Conservation (phyloP, 2,888 invertebrate genomes). For the Thera britannica region DNA sequence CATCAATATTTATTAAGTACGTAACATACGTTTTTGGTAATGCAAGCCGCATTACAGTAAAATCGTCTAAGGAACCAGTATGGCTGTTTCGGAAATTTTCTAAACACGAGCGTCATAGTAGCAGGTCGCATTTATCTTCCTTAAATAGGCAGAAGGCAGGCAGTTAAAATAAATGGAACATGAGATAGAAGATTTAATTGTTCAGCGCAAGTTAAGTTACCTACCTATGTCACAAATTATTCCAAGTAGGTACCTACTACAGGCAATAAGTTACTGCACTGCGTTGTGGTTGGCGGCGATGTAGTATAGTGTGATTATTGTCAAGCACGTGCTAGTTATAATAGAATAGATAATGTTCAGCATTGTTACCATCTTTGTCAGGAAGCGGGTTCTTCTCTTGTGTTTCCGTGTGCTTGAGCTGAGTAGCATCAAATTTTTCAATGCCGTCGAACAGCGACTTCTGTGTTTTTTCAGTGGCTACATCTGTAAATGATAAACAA, state of each 20-base stretch:
- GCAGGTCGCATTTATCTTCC: not conserved
- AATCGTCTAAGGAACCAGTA: too few species aligned
- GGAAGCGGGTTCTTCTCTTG: conserved; percentile 97
- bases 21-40: too few species aligned
- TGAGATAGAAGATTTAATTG: too few species aligned
- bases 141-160: not conserved
- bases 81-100: not conserved
- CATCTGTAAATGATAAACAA: conserved; percentile 85
- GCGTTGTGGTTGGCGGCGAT: not conserved
- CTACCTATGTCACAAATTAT: not conserved
- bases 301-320: conserved; percentile 2
- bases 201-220: not conserved
- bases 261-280: conserved; percentile 3
- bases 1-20: too few species aligned
- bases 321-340: conserved; percentile 22
- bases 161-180: not conserved
- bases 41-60: too few species aligned
- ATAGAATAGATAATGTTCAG: not conserved
- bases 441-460: conserved; percentile 94
- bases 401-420: conserved; percentile 95
- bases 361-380: conserved; percentile 92
- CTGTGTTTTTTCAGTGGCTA: conserved; percentile 93
- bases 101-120: not conserved
- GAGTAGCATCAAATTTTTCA: conserved; percentile 92
- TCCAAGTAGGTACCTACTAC: not conserved